Evolutionary conservation across 2,888 invertebrate species (phyloP), one percentile per base, ranked within the genome.

Genomic region (Tenthredo scrophulariae): DNA sequence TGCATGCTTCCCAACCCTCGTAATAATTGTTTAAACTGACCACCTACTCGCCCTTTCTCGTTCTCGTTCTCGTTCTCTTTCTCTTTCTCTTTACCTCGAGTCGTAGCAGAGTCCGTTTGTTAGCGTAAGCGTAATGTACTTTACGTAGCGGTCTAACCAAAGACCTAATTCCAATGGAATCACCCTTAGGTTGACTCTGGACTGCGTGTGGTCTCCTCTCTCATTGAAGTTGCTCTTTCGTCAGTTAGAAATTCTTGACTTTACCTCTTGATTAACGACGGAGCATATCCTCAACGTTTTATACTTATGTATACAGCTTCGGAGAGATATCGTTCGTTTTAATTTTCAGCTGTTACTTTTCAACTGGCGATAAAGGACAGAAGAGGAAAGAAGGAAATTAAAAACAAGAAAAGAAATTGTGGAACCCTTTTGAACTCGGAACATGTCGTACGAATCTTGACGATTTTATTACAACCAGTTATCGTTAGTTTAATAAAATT

Each of bases 1-100:
- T 79, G 67, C 85, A 58, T 77, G 74, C 86, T 86, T 82, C 87
- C 85, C 85, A 89, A 91, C 92, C 91, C 92, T 91, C 89, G 92
- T 91, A 92, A 93, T 93, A 93, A 93, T 93, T 93, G 93, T 93
- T 92, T 93, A 92, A 93, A 93, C 91, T 91, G 91, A 91, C 92
- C 92, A 89, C 91, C 90, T 91, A 90, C 89, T 90, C 90, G 89
- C 91, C 91, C 65, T 65, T 37, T 46, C 80, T 62, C 40, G 22
- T 50, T 22, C 79, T 33, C 37, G 33, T 18, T 33, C 58, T 58
- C 79, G 7, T 29, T 22, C 43, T 50, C 46, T 4, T 29, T 22
- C 75, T 58, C 54, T 37, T 79, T 37, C 43, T 89, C 88, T 88
- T 88, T 86, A 87, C 89, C 90, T 90, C 90, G 87, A 88, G 74